Conservation (phyloP, 2,888 invertebrate genomes). For the Dryobotodes eremita region DNA sequence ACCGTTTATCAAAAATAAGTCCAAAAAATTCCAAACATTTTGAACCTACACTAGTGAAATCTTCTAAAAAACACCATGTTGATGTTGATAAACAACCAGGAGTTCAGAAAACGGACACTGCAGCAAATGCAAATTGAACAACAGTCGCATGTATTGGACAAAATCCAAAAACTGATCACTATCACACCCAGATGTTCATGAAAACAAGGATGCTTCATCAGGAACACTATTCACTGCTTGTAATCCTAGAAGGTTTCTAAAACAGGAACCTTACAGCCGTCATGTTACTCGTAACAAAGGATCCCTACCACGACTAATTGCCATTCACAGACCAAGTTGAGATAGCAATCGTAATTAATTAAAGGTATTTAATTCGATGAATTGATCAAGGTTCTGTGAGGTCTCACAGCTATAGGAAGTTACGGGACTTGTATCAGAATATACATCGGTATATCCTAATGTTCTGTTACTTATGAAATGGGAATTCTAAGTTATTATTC, state of each 20-base stretch:
- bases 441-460: slow-evolving; percentile 45
- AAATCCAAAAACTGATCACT: slow-evolving; percentile 41
- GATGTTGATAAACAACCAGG: neutral
- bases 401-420: slow-evolving; percentile 72
- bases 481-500: slow-evolving; percentile 58
- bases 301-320: slow-evolving; percentile 81
- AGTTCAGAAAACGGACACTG: neutral
- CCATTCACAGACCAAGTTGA: slow-evolving; percentile 73
- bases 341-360: slow-evolving; percentile 88
- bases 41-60: neutral
- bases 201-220: slow-evolving; percentile 51
- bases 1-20: neutral
- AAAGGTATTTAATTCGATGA: slow-evolving; percentile 83
- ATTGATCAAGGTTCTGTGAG: slow-evolving; percentile 83
- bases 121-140: slow-evolving; percentile 15
- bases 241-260: slow-evolving; percentile 64
- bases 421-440: slow-evolving; percentile 56
- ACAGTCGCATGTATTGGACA: slow-evolving; percentile 20
- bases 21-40: neutral
- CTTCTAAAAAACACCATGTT: neutral
- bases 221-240: slow-evolving; percentile 51
- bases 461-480: slow-evolving; percentile 42
- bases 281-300: slow-evolving; percentile 75
- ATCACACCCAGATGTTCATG: slow-evolving; percentile 45
- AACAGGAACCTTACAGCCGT: slow-evolving; percentile 71